A percentile compares a stretch with the other conserved stretches of the same genome.
These are phyloP conservation scores for Drosophila grimshawi DNA, from an alignment of 1,140 invertebrate species.

Conservation along the genomic window DNA sequence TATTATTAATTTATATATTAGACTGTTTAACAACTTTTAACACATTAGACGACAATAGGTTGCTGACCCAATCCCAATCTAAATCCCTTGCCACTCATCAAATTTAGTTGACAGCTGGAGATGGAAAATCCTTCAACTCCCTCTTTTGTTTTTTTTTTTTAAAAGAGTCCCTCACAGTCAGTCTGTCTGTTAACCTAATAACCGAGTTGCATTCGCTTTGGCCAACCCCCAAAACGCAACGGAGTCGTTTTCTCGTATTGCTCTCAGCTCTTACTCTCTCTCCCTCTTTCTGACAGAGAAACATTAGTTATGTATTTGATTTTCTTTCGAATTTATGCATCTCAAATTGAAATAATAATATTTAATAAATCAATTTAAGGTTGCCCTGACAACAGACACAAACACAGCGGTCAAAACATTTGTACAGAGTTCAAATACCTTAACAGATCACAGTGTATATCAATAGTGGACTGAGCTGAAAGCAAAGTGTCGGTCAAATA, in stretches of 20 bases:
- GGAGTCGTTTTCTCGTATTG: background rate
- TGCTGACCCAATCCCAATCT: no score
- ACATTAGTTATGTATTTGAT: background rate
- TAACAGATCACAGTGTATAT: background rate
- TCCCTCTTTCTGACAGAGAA: background rate
- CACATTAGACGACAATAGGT: no score
- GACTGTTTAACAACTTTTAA: no score
- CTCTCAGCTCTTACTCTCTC: background rate
- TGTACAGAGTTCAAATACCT: constrained; percentile 35
- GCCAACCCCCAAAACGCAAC: background rate
- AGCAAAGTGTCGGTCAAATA: constrained; percentile 23
- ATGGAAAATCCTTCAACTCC: no score
- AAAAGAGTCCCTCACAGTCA: no score
- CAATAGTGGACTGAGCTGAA: background rate
- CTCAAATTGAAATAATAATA: constrained; percentile 8
- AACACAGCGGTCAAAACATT: constrained; percentile 34
- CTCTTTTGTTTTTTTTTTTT: no score
- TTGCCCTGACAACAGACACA: constrained; percentile 21
- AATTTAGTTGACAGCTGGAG: no score
- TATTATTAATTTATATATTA: no score
- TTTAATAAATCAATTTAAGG: constrained; percentile 16
- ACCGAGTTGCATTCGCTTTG: constrained; percentile 1
- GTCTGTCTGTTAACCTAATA: no score
- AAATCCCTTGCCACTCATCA: no score
- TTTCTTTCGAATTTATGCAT: background rate